Evolutionary conservation across 2,888 invertebrate species (phyloP).

Genomic region (Clunio marinus): DNA sequence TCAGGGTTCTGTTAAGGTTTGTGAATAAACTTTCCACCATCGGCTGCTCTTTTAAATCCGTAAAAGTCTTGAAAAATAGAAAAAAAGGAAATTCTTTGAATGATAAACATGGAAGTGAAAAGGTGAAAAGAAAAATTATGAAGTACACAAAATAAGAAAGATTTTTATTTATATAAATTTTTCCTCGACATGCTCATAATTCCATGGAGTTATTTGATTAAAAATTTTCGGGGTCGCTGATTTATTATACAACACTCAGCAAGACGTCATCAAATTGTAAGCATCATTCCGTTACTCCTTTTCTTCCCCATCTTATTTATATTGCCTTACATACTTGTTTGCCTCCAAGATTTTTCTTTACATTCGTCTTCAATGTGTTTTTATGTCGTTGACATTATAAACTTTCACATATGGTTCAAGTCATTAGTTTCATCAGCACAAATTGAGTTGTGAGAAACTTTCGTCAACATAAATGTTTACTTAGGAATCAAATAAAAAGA

Average conservation of each 20-base stretch:
- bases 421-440: conserved; percentile 22
- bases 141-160: not conserved
- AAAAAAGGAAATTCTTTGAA: not conserved
- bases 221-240: not conserved
- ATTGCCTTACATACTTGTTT: not conserved
- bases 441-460: not conserved
- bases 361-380: not conserved
- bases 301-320: not conserved
- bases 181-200: not conserved
- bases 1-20: no score
- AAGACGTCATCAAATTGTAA: not conserved
- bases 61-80: not conserved
- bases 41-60: no score
- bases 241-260: not conserved
- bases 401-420: conserved; percentile 24
- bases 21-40: no score
- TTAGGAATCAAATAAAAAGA: no score
- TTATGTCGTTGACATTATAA: conserved; percentile 35
- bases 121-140: not conserved
- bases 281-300: not conserved
- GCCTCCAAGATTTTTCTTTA: not conserved
- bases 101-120: not conserved
- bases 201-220: conserved; percentile 7
- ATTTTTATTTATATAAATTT: not conserved
- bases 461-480: no score